Conservation (phyloP, 1,140 invertebrate species). For the Drosophila rufa region DNA sequence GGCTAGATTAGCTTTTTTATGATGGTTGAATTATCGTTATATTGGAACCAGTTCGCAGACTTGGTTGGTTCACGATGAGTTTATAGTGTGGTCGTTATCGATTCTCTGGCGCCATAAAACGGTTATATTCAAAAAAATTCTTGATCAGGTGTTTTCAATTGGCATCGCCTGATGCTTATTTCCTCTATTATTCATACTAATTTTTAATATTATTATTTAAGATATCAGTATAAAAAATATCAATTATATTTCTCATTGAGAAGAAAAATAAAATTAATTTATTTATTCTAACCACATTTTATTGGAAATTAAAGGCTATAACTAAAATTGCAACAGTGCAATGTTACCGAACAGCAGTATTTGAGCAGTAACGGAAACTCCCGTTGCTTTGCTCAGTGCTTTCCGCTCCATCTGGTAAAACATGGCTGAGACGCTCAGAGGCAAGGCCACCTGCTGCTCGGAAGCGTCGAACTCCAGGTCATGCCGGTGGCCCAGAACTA, state of each 20-base stretch:
- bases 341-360: not conserved
- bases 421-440: conserved; percentile 66
- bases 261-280: not conserved
- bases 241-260: too few relatives aligned
- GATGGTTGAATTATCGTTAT: too few relatives aligned
- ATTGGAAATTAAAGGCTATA: not conserved
- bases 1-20: too few relatives aligned
- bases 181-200: too few relatives aligned
- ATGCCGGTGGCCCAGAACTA: conserved; percentile 65
- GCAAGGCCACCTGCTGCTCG: conserved; percentile 64
- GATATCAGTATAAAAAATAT: too few relatives aligned
- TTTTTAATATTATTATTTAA: too few relatives aligned
- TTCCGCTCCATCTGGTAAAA: conserved; percentile 52
- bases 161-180: too few relatives aligned
- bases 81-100: not conserved
- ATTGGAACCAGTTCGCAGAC: too few relatives aligned
- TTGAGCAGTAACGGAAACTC: not conserved
- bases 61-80: not conserved
- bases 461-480: conserved; percentile 70
- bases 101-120: not conserved
- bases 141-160: too few relatives aligned
- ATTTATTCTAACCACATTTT: not conserved
- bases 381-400: conserved; percentile 2
- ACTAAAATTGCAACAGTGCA: not conserved
- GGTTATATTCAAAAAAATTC: not conserved